phyloP scores from a whole-genome alignment of 2,888 invertebrate genomes.

The Oasisia sp. region DNA sequence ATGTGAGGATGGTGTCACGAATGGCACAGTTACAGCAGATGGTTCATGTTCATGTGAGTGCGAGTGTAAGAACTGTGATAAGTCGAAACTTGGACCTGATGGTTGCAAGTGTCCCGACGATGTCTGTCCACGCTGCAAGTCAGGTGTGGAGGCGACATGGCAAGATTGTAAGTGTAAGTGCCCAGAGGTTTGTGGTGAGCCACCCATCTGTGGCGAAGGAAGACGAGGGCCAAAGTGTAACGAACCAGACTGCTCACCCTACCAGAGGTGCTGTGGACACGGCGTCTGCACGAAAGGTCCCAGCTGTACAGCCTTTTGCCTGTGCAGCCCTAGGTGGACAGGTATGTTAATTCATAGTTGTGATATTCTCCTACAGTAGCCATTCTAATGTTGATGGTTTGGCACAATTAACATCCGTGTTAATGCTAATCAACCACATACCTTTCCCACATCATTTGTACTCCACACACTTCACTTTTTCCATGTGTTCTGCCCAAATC shows the following conservation, averaged over 20 bases:
- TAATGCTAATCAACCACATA: too few relatives aligned
- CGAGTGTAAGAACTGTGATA: conserved; percentile 26
- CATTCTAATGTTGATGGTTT: too few relatives aligned
- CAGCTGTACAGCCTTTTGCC: neutral
- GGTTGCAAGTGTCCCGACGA: conserved; percentile 27
- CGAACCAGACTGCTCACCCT: conserved; percentile 18
- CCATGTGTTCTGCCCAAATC: too few relatives aligned
- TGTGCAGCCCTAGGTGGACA: neutral
- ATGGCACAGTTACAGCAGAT: neutral
- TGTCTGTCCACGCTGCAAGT: conserved; percentile 22
- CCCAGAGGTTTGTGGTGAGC: conserved; percentile 8
- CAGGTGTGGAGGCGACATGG: conserved; percentile 21
- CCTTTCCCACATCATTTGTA: too few relatives aligned
- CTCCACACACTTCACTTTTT: too few relatives aligned
- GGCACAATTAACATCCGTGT: too few relatives aligned
- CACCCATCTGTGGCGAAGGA: conserved; percentile 21
- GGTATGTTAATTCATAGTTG: neutral
- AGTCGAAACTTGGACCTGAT: conserved; percentile 19
- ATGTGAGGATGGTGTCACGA: conserved; percentile 23
- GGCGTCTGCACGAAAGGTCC: neutral
- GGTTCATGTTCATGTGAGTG: conserved; percentile 22
- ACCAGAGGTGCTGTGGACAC: conserved; percentile 22
- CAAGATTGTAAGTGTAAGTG: conserved; percentile 25
- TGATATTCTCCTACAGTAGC: neutral
- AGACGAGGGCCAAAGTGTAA: conserved; percentile 23